A percentile compares a stretch with the other conserved stretches of the same genome.
Conservation (phyloP, 92 coral and sea anemone species). For the Nematostella vectensis region DNA sequence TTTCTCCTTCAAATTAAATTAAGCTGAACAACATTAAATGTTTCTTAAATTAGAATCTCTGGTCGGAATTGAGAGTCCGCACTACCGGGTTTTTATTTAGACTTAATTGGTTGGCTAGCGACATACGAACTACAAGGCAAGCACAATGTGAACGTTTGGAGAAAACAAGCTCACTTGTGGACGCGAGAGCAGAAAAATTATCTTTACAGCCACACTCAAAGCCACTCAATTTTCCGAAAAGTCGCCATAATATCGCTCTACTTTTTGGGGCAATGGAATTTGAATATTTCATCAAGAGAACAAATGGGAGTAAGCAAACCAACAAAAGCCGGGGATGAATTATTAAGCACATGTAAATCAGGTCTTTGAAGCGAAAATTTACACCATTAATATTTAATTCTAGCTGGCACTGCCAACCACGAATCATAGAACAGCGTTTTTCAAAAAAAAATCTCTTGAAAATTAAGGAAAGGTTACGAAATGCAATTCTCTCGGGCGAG, state of each 20-base stretch:
- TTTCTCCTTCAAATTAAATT: constrained; percentile 40
- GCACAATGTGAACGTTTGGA: too few relatives aligned
- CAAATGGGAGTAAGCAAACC: constrained; percentile 72
- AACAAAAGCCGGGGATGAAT: constrained; percentile 65
- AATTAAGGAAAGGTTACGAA: too few relatives aligned
- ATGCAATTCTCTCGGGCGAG: too few relatives aligned
- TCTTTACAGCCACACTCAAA: neutral
- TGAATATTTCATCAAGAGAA: constrained; percentile 91
- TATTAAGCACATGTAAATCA: constrained; percentile 85
- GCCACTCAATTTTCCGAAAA: constrained; percentile 45
- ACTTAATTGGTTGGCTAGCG: constrained; percentile 45
- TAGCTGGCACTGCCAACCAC: constrained; percentile 47
- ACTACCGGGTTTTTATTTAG: constrained; percentile 40
- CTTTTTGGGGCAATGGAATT: constrained; percentile 82
- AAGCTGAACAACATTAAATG: constrained; percentile 34
- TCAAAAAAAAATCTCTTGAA: constrained; percentile 6
- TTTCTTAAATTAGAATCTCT: constrained; percentile 41
- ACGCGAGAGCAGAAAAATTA: neutral
- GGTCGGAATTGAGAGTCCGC: constrained; percentile 23
- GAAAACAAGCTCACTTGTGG: neutral
- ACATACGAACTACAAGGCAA: too few relatives aligned
- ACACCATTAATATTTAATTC: constrained; percentile 85
- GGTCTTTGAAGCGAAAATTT: constrained; percentile 77
- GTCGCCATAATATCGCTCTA: constrained; percentile 56
- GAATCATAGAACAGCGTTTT: constrained; percentile 25